Base-by-base conservation (phyloP, 2,888 invertebrate species). In the Mayetiola destructor region DNA sequence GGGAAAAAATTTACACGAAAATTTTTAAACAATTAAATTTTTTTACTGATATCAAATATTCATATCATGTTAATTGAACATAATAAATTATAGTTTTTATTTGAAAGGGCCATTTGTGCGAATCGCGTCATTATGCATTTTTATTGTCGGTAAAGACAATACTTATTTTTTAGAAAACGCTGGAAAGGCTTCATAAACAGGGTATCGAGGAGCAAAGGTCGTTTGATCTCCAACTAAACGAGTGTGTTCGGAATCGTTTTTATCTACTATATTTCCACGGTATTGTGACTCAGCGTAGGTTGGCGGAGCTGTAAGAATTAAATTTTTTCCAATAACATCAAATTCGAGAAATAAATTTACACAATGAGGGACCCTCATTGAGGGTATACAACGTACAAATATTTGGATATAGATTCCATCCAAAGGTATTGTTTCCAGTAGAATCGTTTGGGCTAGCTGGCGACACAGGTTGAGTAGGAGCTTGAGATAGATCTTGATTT, bases 271-370 rank as follows among this genome's bases (percentile, higher is more conserved):
- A 55, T 76, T 74, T 3, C 82, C 79, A n/a, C 76, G 74, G 64
- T 76, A 78, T 42, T 75, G 69, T 18, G 80, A 78, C 67, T 80
- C 82, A 60, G 78, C 78, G 68, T 81, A 84, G 20, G 81, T 77
- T 2, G 84, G 84, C 60, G 80, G 76, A 62, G 79, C 84, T 84
- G 68, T 18, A 18, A 18, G 5, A 39, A 37, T 12, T 18, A 18
- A 12, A 39, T 39, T 9, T 20, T 39, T 39, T 3, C 5, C 18
- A 3, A 9, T 23, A 2, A 12, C 23, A 23, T 42, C 23, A 23
- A 27, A 5, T 14, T 6, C 5, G 21, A 23, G 3, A 23, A 12
- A 29, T 36, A 23, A 21, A 57, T 30, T 12, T 2, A 18, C 20
- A 36, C 4, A 35, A n/a, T n/a, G 27, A 58, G 35, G 48, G 32